These are phyloP conservation scores for Drosophila meridiana DNA, from an alignment of 2,888 invertebrate species.

Conservation along the genomic window DNA sequence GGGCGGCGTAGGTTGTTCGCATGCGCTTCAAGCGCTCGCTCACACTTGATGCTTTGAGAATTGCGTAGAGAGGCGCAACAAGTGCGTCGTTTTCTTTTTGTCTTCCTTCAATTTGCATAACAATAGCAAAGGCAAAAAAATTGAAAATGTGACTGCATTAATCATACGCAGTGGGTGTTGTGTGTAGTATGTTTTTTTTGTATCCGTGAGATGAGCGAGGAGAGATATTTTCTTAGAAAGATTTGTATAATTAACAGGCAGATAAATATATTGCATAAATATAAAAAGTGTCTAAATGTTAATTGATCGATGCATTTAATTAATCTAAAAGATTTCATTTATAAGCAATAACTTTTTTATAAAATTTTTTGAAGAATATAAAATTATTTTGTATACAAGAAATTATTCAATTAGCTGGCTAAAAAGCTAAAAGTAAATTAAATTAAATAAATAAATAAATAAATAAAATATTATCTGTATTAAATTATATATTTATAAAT, in stretches of 20 bases:
- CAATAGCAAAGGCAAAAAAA: slow-evolving; percentile 12
- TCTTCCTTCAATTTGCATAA: slow-evolving; percentile 15
- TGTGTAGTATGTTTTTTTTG: neutral
- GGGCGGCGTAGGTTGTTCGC: slow-evolving; percentile 37
- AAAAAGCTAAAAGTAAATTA: no score
- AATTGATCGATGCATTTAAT: no score
- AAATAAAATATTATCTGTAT: no score
- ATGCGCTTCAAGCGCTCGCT: slow-evolving; percentile 50
- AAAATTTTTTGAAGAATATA: no score
- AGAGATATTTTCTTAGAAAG: neutral
- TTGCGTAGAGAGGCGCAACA: slow-evolving; percentile 37
- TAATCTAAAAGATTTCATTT: no score
- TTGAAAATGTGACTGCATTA: slow-evolving; percentile 10
- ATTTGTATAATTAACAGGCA: slow-evolving; percentile 1
- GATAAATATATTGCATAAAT: no score
- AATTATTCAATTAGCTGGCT: no score
- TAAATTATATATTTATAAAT: no score
- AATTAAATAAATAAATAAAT: no score
- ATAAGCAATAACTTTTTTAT: no score
- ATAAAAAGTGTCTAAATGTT: no score
- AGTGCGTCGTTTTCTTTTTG: neutral
- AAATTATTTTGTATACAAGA: no score
- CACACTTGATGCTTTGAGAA: slow-evolving; percentile 29
- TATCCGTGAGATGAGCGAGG: neutral
- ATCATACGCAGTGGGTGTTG: slow-evolving; percentile 22